Evolutionary conservation across 2,797 vertebrate species (phyloP).

Genomic region (Merluccius polli): DNA sequence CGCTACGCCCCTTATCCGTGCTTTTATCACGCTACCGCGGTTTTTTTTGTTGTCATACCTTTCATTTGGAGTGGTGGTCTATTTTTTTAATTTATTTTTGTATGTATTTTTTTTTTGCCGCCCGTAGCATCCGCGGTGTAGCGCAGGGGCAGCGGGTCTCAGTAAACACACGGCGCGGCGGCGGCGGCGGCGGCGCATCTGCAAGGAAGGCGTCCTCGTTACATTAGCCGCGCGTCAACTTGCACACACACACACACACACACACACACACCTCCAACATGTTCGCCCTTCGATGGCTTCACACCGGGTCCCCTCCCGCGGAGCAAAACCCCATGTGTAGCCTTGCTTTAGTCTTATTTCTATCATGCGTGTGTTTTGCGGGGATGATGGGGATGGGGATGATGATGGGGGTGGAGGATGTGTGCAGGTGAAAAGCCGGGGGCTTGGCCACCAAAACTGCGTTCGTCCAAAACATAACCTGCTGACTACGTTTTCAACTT

Average conservation of each 20-base stretch:
- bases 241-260: constrained; percentile 39
- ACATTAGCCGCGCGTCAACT: constrained; percentile 57
- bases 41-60: constrained; percentile 12
- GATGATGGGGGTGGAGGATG: background rate
- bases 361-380: background rate
- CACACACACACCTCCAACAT: background rate
- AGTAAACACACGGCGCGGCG: constrained; percentile 11
- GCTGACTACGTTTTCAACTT: constrained; percentile 55
- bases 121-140: constrained; percentile 45
- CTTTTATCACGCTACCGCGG: constrained; percentile 3
- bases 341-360: background rate
- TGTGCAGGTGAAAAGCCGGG: constrained; percentile 28
- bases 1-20: constrained; percentile 45
- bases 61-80: constrained; percentile 56
- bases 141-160: constrained; percentile 46
- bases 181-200: constrained; percentile 63
- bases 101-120: constrained; percentile 24
- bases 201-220: constrained; percentile 37
- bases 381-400: background rate
- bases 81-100: constrained; percentile 12
- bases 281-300: background rate
- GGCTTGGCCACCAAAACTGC: constrained; percentile 43
- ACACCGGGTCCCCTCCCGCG: background rate
- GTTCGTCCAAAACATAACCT: constrained; percentile 49
- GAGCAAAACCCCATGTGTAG: background rate